These are phyloP conservation scores for Eupithecia dodoneata DNA, from an alignment of 2,888 invertebrate genomes.

Conservation along the genomic window DNA sequence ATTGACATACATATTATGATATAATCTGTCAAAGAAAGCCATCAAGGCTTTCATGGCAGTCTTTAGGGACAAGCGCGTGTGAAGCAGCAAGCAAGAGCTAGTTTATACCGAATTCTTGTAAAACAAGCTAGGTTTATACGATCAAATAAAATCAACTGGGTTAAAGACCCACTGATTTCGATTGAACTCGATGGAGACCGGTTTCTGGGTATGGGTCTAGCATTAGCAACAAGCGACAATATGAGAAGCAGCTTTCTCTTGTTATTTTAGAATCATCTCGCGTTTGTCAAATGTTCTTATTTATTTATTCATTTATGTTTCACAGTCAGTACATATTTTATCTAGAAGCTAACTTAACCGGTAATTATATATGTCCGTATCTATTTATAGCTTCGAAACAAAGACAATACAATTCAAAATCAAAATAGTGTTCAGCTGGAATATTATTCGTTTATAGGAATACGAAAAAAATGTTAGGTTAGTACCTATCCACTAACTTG, in stretches of 20 bases:
- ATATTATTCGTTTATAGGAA: not conserved
- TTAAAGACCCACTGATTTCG: slow-evolving; percentile 4
- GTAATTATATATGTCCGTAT: too few species aligned
- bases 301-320: too few species aligned
- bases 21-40: not conserved
- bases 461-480: not conserved
- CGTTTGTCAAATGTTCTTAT: not conserved
- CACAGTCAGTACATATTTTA: too few species aligned
- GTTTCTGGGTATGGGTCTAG: not conserved
- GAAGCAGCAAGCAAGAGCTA: not conserved
- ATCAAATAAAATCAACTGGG: slow-evolving; percentile 22
- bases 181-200: slow-evolving; percentile 1
- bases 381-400: not conserved
- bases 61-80: not conserved
- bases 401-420: not conserved
- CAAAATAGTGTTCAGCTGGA: not conserved
- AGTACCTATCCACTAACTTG: too few species aligned
- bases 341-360: too few species aligned
- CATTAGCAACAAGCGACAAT: slow-evolving; percentile 1
- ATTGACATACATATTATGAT: too few species aligned
- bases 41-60: not conserved
- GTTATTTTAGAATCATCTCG: not conserved
- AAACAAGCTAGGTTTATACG: not conserved
- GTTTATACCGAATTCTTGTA: not conserved
- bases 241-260: not conserved